Base-by-base conservation (phyloP, 2,797 vertebrate species). In the Poeciliopsis turneri region DNA sequence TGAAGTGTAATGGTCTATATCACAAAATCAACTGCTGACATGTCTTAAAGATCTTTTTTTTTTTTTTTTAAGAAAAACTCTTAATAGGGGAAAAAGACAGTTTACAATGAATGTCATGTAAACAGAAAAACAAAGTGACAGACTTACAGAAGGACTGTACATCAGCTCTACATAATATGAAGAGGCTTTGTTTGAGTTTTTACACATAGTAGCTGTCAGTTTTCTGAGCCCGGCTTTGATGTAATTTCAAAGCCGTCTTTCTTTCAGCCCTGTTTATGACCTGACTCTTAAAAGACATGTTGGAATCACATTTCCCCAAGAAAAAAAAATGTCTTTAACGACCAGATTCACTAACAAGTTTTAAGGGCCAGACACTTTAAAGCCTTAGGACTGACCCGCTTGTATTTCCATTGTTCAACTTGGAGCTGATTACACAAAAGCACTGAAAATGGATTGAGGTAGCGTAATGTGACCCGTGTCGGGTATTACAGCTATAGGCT, bases 391-490 rank as follows among this genome's bases (percentile, higher is more conserved):
- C 72, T 55, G 76, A 80, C 86, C 86, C 81, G 49, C 75, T 89
- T 80, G 66, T 82, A 43, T 85, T 86, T 91, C 86, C 82, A 90
- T 92, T 90, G 88, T 90, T 73, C 61, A 72, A 72, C 74, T 81
- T 84, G 75, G 66, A 82, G 82, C 74, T 74, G 78, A 91, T 91
- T 86, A 76, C 78, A 78, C 84, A 87, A 90, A 90, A 84, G 82
- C 73, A 64, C 81, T 55, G 81, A 77, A 79, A 79, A 87, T 90
- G 85, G 84, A 81, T 87, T 90, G 84, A 49, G 80, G 68, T 45
- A 71, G 80, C 43, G 92, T 92, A 90, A 92, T 75, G 46, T 82
- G 86, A 94, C 77, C 89, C 74, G 20, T 51, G 80, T 86, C 82
- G 86, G 86, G 88, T 79, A 80, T 75, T 75, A 20, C 82, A 84